These are phyloP conservation scores for Atherinosoma microstoma DNA, from an alignment of 2,797 vertebrate species.

Conservation along the genomic window DNA sequence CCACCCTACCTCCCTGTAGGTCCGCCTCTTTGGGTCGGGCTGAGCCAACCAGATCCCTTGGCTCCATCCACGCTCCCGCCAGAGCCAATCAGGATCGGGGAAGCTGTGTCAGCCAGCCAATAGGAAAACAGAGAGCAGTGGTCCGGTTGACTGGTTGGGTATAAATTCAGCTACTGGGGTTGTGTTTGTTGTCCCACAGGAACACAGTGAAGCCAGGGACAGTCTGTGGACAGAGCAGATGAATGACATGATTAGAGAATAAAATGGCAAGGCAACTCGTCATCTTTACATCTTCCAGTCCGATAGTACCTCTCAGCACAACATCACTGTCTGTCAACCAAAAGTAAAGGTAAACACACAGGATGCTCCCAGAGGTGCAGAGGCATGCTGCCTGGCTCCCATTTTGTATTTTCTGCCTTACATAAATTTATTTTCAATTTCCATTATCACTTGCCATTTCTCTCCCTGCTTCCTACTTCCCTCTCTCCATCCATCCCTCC, in stretches of 20 bases:
- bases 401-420: conserved; percentile 64
- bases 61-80: conserved; percentile 90
- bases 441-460: conserved; percentile 16
- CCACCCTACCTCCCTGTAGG: conserved; percentile 86
- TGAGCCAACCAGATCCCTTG: conserved; percentile 89
- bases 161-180: conserved; percentile 75
- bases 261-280: conserved; percentile 27
- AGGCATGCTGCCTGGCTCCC: conserved; percentile 43
- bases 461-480: conserved; percentile 26
- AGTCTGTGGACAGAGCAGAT: conserved; percentile 75
- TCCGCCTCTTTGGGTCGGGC: conserved; percentile 89
- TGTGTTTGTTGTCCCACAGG: conserved; percentile 76
- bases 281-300: conserved; percentile 35
- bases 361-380: conserved; percentile 48
- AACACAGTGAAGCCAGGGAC: conserved; percentile 81
- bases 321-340: conserved; percentile 49
- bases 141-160: conserved; percentile 56
- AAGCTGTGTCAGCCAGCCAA: conserved; percentile 79
- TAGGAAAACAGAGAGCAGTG: conserved; percentile 55
- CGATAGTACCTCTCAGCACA: conserved; percentile 40
- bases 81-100: conserved; percentile 77
- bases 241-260: conserved; percentile 58
- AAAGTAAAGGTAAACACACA: conserved; percentile 53
- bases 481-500: conserved; percentile 39
- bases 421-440: conserved; percentile 50